A percentile compares a stretch with the other conserved stretches of the same genome.
Evolutionary conservation across 2,888 invertebrate species (phyloP).

Genomic region (Drosophila mulleri): DNA sequence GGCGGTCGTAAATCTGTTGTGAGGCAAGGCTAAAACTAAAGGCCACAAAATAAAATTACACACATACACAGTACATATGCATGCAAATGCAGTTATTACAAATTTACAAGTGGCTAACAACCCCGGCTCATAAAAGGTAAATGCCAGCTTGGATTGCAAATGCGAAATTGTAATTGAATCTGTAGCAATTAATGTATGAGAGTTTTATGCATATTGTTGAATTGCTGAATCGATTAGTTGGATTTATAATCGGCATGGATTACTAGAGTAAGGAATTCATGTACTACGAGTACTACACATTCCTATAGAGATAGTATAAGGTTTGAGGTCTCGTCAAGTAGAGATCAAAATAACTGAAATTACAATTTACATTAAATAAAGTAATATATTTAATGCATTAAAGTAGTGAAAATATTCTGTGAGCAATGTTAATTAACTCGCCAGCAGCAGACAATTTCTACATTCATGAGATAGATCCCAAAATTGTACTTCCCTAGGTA

Average conservation of each 20-base stretch:
- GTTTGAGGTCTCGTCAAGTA: background rate
- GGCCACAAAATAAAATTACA: background rate
- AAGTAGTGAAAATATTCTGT: conserved; percentile 14
- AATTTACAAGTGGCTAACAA: conserved; percentile 16
- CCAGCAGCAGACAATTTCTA: conserved; percentile 34
- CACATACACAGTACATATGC: background rate
- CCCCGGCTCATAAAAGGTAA: conserved; percentile 17
- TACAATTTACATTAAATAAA: background rate
- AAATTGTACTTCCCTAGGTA: conserved; percentile 24
- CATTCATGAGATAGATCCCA: conserved; percentile 26
- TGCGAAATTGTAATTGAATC: background rate
- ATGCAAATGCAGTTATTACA: conserved; percentile 36
- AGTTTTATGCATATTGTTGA: conserved; percentile 4
- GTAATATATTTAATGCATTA: conserved; percentile 6
- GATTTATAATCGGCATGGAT: background rate
- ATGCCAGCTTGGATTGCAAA: background rate
- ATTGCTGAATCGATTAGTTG: background rate
- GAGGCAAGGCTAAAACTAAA: conserved; percentile 5
- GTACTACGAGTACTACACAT: background rate
- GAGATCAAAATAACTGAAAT: background rate
- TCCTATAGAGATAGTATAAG: background rate
- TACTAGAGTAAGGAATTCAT: background rate
- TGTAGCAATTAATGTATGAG: conserved; percentile 1
- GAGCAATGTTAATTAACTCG: conserved; percentile 15
- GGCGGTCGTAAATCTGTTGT: conserved; percentile 62